phyloP scores from a whole-genome alignment of 2,797 vertebrate species.

The Masticophis lateralis region DNA sequence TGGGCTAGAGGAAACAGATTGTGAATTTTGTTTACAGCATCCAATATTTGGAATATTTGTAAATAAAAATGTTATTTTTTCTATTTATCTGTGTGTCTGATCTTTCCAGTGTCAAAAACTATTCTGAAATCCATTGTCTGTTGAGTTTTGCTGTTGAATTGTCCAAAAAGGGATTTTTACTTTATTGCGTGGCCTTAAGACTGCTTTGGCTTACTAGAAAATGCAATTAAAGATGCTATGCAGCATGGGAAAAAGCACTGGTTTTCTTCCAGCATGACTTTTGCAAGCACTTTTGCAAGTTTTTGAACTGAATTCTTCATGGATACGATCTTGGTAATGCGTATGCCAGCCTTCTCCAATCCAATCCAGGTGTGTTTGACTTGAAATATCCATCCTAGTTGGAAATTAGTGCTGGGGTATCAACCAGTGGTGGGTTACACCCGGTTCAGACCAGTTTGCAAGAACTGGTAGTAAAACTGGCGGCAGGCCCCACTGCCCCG shows the following conservation, averaged over 20 bases:
- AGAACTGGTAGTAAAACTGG: no score
- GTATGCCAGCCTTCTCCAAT: background rate
- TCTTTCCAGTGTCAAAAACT: constrained; percentile 66
- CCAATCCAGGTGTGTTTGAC: background rate
- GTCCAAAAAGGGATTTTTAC: background rate
- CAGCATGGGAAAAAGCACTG: background rate
- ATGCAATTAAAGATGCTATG: background rate
- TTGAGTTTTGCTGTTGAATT: background rate
- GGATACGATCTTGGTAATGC: background rate
- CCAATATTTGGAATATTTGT: constrained; percentile 86
- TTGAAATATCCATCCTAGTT: background rate
- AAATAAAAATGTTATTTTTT: constrained; percentile 87
- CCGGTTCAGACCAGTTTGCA: no score
- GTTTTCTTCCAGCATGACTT: background rate
- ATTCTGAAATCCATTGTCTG: constrained; percentile 1
- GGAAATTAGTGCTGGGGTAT: background rate
- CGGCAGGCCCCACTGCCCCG: no score
- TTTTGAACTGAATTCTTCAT: background rate
- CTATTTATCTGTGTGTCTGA: constrained; percentile 76
- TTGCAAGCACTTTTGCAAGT: background rate
- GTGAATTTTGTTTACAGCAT: constrained; percentile 86
- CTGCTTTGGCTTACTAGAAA: background rate
- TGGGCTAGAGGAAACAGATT: constrained; percentile 78
- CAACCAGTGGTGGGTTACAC: background rate
- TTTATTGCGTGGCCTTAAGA: background rate